Base-by-base conservation (phyloP, 2,797 vertebrate genomes). In the Micromesistius poutassou region DNA sequence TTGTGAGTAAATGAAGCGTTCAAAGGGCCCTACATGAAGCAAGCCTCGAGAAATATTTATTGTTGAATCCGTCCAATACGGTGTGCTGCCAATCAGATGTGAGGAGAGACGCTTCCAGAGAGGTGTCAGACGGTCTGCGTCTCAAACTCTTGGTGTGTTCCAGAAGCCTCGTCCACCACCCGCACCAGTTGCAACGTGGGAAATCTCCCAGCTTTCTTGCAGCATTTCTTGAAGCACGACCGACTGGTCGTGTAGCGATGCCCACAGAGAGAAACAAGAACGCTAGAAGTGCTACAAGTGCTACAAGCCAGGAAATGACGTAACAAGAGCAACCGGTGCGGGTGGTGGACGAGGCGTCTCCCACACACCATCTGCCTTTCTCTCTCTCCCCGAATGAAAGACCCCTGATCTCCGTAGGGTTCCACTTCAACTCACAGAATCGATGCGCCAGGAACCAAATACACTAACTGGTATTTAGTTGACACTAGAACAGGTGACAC, bases 11-110 rank as follows among this genome's bases (percentile, higher is more conserved):
- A 66, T 62, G 16, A 33, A 3, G 42, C 66, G 78, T 22, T 62
- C 77, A 75, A 71, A 36, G 8, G 16, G 36, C 77, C 28, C n/a
- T n/a, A 28, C 30, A 66, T 12, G 0, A 8, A 73, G 66, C 72
- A 76, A 1, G 1, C 6, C 42, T 22, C 10, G 46, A 76, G 70
- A 74, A n/a, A 1, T 28, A 0, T 66, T 73, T 3, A 10, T 38
- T 30, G 75, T 74, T 62, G 75, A 22, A 71, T 28, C 30, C 19
- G 71, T 62, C 75, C 46, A 28, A 42, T 22, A 42, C 72, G 12
- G 31, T 9, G n/a, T 36, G 55, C 76, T 71, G n/a, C 72, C 25
- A 50, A 14, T 62, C 28, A 81, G n/a, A 31, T 72, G 31, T 12
- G 70, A 46, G 16, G 5, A 33, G 10, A 16, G 62, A 30, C 12